These are phyloP conservation scores for Sialia sialis DNA, from an alignment of 2,113 vertebrate species.

Conservation along the genomic window DNA sequence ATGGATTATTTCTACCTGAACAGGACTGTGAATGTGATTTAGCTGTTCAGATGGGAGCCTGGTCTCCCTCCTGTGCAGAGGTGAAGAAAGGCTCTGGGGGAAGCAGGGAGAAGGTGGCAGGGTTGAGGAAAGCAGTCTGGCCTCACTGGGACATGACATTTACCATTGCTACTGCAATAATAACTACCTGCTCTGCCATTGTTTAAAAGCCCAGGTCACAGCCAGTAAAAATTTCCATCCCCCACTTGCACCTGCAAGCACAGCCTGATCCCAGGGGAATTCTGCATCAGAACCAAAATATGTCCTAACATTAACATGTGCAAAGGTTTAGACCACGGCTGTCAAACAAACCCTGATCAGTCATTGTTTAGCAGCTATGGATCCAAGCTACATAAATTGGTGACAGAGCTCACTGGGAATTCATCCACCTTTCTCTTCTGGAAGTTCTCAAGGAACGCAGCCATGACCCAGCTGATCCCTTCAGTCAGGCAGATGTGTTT, in stretches of 20 bases:
- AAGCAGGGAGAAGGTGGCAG: not conserved
- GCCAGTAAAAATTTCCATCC: not conserved
- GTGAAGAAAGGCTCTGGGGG: not conserved
- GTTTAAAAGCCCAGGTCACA: not conserved
- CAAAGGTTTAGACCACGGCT: not conserved
- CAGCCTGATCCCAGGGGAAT: not conserved
- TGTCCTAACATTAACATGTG: not conserved
- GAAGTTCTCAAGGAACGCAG: not conserved
- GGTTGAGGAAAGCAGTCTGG: not conserved
- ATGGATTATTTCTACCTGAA: not conserved
- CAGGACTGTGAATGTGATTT: not conserved
- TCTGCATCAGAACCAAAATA: not conserved
- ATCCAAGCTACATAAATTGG: not conserved
- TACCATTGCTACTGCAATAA: not conserved
- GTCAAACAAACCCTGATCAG: slow-evolving; percentile 39
- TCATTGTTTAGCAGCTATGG: slow-evolving; percentile 6
- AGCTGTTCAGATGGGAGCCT: not conserved
- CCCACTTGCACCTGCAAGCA: not conserved
- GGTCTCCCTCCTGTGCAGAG: not conserved
- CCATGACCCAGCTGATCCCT: not conserved
- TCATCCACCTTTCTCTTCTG: slow-evolving; percentile 2
- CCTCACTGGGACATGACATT: not conserved
- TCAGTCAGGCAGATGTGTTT: not conserved
- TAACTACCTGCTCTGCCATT: not conserved
- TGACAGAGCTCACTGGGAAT: not conserved